These are phyloP conservation scores for Drosophila conformis DNA, from an alignment of 2,888 invertebrate species.

Conservation along the genomic window DNA sequence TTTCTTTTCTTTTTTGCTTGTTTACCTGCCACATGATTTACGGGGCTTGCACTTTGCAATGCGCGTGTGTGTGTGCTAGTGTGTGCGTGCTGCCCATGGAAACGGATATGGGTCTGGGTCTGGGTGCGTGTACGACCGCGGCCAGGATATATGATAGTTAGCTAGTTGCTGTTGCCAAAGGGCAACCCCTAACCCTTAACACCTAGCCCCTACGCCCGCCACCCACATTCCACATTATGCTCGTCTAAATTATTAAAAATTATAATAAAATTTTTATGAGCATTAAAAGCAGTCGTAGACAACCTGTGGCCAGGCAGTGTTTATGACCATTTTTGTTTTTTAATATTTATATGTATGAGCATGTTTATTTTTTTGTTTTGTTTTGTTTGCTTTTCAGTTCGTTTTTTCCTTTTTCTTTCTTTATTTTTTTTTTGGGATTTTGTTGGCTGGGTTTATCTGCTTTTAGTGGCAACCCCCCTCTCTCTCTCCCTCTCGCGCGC, in stretches of 20 bases:
- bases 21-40: conserved; percentile 73
- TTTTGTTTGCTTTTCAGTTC: conserved; percentile 1
- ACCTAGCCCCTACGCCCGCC: not conserved
- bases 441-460: conserved; percentile 19
- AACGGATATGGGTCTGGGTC: conserved; percentile 24
- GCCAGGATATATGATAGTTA: conserved; percentile 38
- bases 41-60: conserved; percentile 67
- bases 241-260: conserved; percentile 74
- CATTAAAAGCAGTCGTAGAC: conserved; percentile 62
- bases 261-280: conserved; percentile 76
- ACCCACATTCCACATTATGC: conserved; percentile 16
- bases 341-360: not conserved
- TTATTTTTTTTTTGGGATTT: conserved; percentile 2
- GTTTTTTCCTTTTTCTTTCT: not conserved
- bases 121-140: conserved; percentile 15
- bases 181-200: not conserved
- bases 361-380: conserved; percentile 3
- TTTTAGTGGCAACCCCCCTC: conserved; percentile 31
- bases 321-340: conserved; percentile 22
- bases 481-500: too few species aligned
- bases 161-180: conserved; percentile 16
- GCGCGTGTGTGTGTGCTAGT: conserved; percentile 22
- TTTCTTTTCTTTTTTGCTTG: conserved; percentile 42
- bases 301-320: conserved; percentile 26
- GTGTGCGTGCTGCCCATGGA: conserved; percentile 36